Conservation (phyloP, 1,140 invertebrate genomes). For the Megathymus violae region DNA sequence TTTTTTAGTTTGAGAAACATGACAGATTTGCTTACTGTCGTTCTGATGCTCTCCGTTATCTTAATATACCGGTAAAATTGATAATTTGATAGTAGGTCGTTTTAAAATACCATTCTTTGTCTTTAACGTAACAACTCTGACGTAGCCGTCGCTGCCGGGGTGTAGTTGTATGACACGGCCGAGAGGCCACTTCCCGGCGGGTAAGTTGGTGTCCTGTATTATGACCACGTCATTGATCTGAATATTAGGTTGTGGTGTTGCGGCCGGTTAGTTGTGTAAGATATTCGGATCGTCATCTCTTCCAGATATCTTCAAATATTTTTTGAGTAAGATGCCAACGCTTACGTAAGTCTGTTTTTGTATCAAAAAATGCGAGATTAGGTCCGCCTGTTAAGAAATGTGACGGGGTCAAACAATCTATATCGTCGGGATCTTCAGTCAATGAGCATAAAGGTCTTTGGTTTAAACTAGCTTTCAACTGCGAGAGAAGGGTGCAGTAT, state of each 20-base stretch:
- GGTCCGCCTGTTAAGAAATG: conserved; percentile 19
- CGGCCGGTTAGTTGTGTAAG: conserved; percentile 1
- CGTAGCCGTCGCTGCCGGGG: background rate
- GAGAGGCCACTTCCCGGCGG: conserved; percentile 5
- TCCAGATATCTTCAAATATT: conserved; percentile 24
- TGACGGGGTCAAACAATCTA: conserved; percentile 17
- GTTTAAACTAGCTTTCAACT: conserved; percentile 55
- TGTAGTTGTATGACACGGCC: background rate
- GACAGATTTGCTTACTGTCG: too few species aligned
- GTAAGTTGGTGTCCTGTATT: conserved; percentile 15
- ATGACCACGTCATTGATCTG: conserved; percentile 40
- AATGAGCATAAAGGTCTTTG: conserved; percentile 50
- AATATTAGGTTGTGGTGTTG: background rate
- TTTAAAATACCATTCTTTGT: too few species aligned
- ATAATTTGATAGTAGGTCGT: background rate
- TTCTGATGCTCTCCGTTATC: background rate
- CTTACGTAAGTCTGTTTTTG: conserved; percentile 10
- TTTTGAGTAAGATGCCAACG: conserved; percentile 21
- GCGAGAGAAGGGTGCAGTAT: conserved; percentile 46
- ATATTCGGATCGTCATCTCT: conserved; percentile 24
- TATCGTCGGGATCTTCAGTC: conserved; percentile 41
- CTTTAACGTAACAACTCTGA: background rate
- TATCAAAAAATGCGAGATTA: conserved; percentile 13
- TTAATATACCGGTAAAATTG: background rate
- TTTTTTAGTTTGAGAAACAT: too few species aligned